Base-by-base conservation (phyloP, 2,113 vertebrate species). In the Climacteris rufus region DNA sequence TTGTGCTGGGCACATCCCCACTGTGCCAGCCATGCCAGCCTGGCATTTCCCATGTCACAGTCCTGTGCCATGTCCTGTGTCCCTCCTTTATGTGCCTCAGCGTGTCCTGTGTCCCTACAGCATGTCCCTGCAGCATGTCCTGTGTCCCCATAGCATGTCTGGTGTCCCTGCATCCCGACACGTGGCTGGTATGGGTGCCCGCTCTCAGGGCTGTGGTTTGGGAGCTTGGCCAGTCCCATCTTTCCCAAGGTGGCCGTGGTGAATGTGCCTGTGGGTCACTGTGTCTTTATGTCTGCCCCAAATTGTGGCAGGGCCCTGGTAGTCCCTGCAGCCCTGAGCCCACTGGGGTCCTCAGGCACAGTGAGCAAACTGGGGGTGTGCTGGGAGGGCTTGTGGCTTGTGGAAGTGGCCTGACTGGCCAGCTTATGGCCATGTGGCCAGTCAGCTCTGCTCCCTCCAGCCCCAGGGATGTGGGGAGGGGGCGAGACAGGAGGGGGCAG, bases 171-270 rank as follows among this genome's bases (percentile, higher is more conserved):
- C 35, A 31, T 78, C 74, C 77, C 4, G 1, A 20, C 77, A 40
- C 0, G 2, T 61, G 66, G 37, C 64, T 84, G 84, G 28, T 5
- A 1, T 19, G 64, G 21, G n/a, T 87, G 59, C 77, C 74, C 1
- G 8, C 72, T 69, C 63, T 60, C 63, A 17, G 75, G 78, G 90
- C 45, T 56, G 60, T 0, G 7, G 10, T 64, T 61, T 77, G 92
- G 78, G 85, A 82, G 13, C 20, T 59, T 4, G 1, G 63, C 17
- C 10, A 9, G 49, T 83, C 75, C 57, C 33, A 57, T 24, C 37
- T 94, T 2, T 1, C 39, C 61, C 1, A 0, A 13, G 66, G 45
- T 64, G 82, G n/a, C 61, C 0, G 0, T 19, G 14, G 22, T 75
- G 92, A 47, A 50, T 27, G 35, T 8, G 1, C 15, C 59, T 3